Evolutionary conservation across 2,797 vertebrate genomes (phyloP).

Genomic region (Smutsia gigantea): DNA sequence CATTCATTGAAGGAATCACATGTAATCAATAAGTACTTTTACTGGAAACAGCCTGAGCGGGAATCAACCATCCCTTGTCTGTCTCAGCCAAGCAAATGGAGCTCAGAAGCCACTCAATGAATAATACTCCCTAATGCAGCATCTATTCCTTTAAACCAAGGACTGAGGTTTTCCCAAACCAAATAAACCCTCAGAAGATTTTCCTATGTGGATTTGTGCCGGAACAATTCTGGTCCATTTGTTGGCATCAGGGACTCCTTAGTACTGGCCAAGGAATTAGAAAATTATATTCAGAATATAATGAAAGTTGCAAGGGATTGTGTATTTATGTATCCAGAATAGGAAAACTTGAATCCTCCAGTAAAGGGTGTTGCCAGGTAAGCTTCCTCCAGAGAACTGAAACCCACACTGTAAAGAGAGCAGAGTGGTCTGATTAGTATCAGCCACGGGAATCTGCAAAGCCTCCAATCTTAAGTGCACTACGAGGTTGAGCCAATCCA

Average conservation of each 20-base stretch:
- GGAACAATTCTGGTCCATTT: background rate
- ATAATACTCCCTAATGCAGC: background rate
- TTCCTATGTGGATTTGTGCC: background rate
- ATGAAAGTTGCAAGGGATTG: conserved; percentile 51
- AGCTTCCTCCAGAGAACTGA: conserved; percentile 57
- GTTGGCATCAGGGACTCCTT: conserved; percentile 3
- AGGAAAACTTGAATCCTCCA: conserved; percentile 53
- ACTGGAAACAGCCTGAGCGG: background rate
- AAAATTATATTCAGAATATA: conserved; percentile 56
- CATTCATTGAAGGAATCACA: background rate
- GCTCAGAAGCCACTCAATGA: background rate
- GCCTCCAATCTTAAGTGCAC: background rate
- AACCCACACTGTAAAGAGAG: conserved; percentile 43
- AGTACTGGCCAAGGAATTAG: conserved; percentile 33
- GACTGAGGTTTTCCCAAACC: background rate
- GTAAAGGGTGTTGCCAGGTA: conserved; percentile 57
- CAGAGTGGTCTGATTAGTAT: background rate
- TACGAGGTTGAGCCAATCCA: background rate
- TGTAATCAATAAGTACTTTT: background rate
- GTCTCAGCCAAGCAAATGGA: background rate
- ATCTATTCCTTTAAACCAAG: conserved; percentile 22
- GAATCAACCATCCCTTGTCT: background rate
- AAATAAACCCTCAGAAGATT: background rate
- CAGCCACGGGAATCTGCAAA: background rate
- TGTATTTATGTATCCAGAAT: conserved; percentile 31